Evolutionary conservation across 2,113 vertebrate species (phyloP).

Genomic region (Spermophilus dauricus): DNA sequence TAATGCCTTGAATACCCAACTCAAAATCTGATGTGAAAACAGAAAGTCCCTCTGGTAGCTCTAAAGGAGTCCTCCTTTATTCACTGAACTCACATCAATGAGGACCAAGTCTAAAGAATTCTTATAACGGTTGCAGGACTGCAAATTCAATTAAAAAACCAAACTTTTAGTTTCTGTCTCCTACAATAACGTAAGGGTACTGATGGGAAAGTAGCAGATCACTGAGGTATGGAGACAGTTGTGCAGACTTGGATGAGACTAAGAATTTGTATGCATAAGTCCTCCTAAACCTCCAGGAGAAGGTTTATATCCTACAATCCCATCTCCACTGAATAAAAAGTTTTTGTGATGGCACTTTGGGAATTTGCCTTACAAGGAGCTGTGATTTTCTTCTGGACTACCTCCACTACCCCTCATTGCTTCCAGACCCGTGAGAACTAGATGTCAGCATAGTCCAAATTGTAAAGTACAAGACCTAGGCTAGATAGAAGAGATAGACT

Average conservation of each 20-base stretch:
- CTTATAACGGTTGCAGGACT: conserved; percentile 1
- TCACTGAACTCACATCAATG: neutral
- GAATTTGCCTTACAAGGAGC: neutral
- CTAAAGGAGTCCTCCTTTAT: neutral
- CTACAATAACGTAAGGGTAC: neutral
- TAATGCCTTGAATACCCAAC: neutral
- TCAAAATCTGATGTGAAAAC: neutral
- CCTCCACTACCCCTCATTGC: neutral
- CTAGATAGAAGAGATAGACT: neutral
- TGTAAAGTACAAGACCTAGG: neutral
- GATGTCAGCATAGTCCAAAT: neutral
- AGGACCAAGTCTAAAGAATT: neutral
- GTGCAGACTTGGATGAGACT: neutral
- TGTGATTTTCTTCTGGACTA: neutral
- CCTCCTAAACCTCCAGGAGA: neutral
- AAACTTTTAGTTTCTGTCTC: neutral
- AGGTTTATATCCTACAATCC: neutral
- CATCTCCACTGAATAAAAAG: neutral
- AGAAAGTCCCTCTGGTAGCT: neutral
- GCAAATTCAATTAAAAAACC: conserved; percentile 10
- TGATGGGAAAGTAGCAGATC: neutral
- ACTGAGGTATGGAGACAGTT: neutral
- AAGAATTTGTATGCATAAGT: neutral
- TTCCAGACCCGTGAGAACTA: conserved; percentile 34
- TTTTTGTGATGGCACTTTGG: neutral